Conservation (phyloP, 2,888 invertebrate species). For the Thymelicus acteon region DNA sequence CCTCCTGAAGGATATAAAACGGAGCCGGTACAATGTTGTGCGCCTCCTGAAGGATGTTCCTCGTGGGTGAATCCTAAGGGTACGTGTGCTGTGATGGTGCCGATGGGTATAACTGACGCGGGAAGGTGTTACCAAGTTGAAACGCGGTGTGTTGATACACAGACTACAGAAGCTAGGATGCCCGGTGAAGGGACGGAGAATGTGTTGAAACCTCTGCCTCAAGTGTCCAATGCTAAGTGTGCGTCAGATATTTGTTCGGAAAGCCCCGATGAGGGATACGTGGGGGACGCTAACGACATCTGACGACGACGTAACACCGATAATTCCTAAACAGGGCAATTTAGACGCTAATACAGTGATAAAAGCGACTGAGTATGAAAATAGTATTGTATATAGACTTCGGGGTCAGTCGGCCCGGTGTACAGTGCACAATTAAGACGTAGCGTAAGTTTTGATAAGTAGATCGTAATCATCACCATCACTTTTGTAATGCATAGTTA, state of each 20-base stretch:
- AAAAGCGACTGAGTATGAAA: constrained; percentile 80
- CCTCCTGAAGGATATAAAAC: constrained; percentile 89
- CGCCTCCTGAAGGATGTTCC: constrained; percentile 72
- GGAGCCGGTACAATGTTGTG: constrained; percentile 80
- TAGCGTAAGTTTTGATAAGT: constrained; percentile 36
- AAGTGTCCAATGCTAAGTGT: constrained; percentile 78
- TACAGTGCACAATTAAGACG: constrained; percentile 46
- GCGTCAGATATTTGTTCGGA: constrained; percentile 87
- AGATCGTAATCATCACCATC: constrained; percentile 31
- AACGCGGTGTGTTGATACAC: constrained; percentile 86
- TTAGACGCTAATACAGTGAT: constrained; percentile 79
- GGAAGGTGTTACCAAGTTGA: constrained; percentile 82
- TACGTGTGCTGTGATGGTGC: constrained; percentile 81
- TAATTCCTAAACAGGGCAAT: constrained; percentile 73
- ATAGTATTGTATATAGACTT: constrained; percentile 63
- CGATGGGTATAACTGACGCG: constrained; percentile 71
- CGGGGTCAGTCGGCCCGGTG: constrained; percentile 27
- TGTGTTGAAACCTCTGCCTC: constrained; percentile 72
- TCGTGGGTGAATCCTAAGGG: constrained; percentile 80
- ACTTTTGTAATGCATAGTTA: constrained; percentile 34
- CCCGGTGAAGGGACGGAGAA: constrained; percentile 71
- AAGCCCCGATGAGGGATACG: constrained; percentile 95
- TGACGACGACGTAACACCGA: constrained; percentile 85
- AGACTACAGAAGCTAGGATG: constrained; percentile 82
- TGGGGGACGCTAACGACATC: constrained; percentile 91